Evolutionary conservation across 2,797 vertebrate species (phyloP), one percentile per base, ranked within the genome.

Genomic region (Lateolabrax maculatus): DNA sequence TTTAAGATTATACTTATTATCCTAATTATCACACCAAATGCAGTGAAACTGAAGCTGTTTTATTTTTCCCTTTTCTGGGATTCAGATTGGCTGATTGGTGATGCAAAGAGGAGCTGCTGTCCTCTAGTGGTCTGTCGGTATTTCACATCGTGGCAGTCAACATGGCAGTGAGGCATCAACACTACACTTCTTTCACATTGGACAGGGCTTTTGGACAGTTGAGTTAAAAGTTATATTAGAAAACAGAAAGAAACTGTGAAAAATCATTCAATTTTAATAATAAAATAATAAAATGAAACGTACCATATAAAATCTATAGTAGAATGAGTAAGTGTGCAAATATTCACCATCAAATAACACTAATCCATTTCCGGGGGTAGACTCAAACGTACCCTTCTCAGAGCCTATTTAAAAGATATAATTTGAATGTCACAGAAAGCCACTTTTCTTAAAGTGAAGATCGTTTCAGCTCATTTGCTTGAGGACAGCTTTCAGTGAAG

Each of bases 81-180:
- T 37, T 71, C 9, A 55, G 36, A 60, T 13, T 13, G 11, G 18
- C 27, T 53, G 31, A 34, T 6, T 41, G 12, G 1, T 21, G 39
- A 34, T 79, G 12, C 4, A 55, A 44, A 60, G 67, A 65, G 44
- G 8, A 46, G 27, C 41, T 89, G 65, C 86, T 86, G 86, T n/a
- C 84, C 84, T 85, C 91, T 89, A 78, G 84, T 84, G 91, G 87
- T 60, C 16, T 3, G 0, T 63, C 0, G 15, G 37, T n/a, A 7
- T 66, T 9, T 23, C 68, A 46, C 25, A 61, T 46, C 18, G 46
- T 34, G 15, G 11, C n/a, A 34, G 31, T 6, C 31, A 34, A 4
- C 31, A 34, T 51, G 12, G 3, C 2, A 5, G 31, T 13, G 18
- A 27, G 1, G 48, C 25, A 25, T 2, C 12, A 44, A 1, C 6